phyloP scores from a whole-genome alignment of 1,140 invertebrate genomes.

The Trichonephila clavata region DNA sequence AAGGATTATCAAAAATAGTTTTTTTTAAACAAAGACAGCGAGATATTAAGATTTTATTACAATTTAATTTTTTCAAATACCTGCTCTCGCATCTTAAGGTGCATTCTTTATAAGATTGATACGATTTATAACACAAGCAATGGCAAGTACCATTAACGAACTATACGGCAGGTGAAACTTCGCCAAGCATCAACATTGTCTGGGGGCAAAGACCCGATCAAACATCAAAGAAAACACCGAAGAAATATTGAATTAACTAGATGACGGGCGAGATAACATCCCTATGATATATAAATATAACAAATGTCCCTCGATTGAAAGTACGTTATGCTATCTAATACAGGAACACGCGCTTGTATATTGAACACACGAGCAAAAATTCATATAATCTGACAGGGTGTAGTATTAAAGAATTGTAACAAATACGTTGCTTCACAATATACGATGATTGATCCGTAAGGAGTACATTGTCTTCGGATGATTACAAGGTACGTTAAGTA shows the following conservation, averaged over 20 bases:
- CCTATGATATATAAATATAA: neutral
- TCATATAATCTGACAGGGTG: neutral
- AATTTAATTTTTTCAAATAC: too few species aligned
- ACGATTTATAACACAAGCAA: too few species aligned
- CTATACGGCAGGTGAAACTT: neutral
- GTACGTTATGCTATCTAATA: neutral
- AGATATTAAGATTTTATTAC: too few species aligned
- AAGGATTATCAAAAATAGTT: too few species aligned
- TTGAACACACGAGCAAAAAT: slow-evolving; percentile 6
- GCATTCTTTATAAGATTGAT: too few species aligned
- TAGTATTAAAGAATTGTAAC: slow-evolving; percentile 19
- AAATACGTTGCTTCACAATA: neutral
- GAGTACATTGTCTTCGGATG: slow-evolving; percentile 12
- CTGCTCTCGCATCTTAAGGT: too few species aligned
- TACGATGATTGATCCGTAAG: neutral
- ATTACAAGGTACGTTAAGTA: slow-evolving; percentile 14
- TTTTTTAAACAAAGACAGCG: too few species aligned
- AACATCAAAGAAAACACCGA: neutral
- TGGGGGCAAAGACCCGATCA: neutral
- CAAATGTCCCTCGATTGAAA: neutral
- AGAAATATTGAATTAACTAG: slow-evolving; percentile 10
- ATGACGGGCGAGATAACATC: neutral
- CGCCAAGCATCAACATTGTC: neutral
- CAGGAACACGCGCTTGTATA: neutral
- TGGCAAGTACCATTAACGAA: too few species aligned